Percentiles rank a stretch among this genome's conserved stretches.
phyloP scores from a whole-genome alignment of 2,888 invertebrate species.

The Beris chalybata region DNA sequence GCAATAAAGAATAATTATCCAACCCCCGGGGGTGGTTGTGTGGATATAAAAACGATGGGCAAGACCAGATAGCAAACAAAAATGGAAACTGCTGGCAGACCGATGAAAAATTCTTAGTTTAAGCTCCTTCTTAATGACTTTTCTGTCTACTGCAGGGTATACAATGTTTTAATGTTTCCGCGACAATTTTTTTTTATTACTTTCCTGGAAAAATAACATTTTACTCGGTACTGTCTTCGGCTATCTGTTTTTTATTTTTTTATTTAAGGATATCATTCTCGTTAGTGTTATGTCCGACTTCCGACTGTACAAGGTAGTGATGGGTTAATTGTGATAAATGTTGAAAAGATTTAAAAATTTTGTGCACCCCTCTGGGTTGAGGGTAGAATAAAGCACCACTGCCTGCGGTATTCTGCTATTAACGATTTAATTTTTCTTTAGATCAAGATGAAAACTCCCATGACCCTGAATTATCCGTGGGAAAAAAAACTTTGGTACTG shows the following conservation, averaged over 20 bases:
- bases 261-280: not conserved
- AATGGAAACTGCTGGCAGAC: constrained; percentile 9
- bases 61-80: constrained; percentile 11
- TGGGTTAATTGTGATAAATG: constrained; percentile 17
- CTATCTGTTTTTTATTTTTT: not conserved
- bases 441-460: too few relatives aligned
- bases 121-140: constrained; percentile 31
- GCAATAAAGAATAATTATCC: constrained; percentile 34
- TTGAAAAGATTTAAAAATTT: not conserved
- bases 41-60: constrained; percentile 27
- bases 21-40: constrained; percentile 7
- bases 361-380: too few relatives aligned
- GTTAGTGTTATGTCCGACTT: constrained; percentile 5
- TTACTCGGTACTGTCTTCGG: not conserved
- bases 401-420: too few relatives aligned
- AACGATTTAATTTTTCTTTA: too few relatives aligned
- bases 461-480: too few relatives aligned
- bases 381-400: too few relatives aligned
- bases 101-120: constrained; percentile 13
- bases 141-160: constrained; percentile 15
- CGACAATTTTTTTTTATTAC: constrained; percentile 14
- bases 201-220: not conserved
- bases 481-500: too few relatives aligned
- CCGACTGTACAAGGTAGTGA: constrained; percentile 6
- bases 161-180: constrained; percentile 15